Conservation (phyloP, 2,113 vertebrate genomes). For the Cyanoramphus novaezelandiae region DNA sequence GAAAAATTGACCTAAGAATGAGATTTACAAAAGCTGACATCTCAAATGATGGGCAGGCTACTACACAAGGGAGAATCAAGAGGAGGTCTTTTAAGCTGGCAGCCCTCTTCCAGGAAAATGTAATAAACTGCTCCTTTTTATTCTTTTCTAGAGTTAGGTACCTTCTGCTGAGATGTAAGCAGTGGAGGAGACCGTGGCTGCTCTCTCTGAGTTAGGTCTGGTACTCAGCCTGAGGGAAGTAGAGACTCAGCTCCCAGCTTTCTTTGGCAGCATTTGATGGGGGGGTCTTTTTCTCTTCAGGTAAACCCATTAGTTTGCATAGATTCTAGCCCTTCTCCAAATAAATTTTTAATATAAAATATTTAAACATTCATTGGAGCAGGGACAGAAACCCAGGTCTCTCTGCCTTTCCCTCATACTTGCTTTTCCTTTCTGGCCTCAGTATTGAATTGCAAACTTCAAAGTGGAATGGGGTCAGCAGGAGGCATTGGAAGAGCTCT, state of each 20-base stretch:
- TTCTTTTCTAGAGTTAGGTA: background rate
- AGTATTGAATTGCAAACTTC: conserved; percentile 15
- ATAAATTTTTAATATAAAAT: conserved; percentile 48
- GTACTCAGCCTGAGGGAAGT: background rate
- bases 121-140: background rate
- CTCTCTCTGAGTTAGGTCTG: background rate
- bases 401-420: background rate
- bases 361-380: conserved; percentile 22
- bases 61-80: background rate
- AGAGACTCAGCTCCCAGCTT: background rate
- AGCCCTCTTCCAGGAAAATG: background rate
- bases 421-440: conserved; percentile 21
- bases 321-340: background rate
- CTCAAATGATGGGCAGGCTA: background rate
- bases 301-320: background rate
- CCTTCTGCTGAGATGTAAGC: background rate
- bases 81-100: background rate
- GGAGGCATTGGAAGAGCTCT: background rate
- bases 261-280: background rate
- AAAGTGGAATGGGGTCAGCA: background rate
- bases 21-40: background rate
- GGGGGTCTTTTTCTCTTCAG: background rate
- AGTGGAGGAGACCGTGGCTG: background rate
- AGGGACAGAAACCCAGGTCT: background rate
- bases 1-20: background rate